Evolutionary conservation across 1,140 invertebrate genomes (phyloP), one percentile per base, ranked within the genome.

Genomic region (Leptopilina clavipes): DNA sequence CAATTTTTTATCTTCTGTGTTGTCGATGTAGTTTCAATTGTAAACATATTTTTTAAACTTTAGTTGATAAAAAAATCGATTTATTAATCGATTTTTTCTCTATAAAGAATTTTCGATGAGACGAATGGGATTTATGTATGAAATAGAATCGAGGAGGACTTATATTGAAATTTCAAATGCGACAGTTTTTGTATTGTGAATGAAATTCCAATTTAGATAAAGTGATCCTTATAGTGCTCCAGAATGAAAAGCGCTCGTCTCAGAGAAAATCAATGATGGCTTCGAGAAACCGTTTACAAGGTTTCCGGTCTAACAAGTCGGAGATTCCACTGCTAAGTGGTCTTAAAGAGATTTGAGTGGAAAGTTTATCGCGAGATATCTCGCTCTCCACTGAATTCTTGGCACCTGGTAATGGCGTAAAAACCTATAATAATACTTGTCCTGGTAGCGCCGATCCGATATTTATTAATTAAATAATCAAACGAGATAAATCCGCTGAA

Each of bases 381-480:
- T 75, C 72, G n/a, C 45, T 71, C 76, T 80, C 82, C 81, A 74
- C 73, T 71, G 70, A 9, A 73, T 71, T 70, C 54, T 70, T 72
- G 70, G 76, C 80, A 80, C 74, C 77, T 73, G 79, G 73, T 72
- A 59, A 70, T 76, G 80, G 80, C 75, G 80, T 80, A 81, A 85
- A 78, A 83, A 79, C 80, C 78, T 18, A 83, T 83, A 86, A 84
- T 84, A 81, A 83, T 75, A 70, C 79, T 86, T 86, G 82, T 78
- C 82, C 72, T 48, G 43, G 17, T 65, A 71, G 73, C 79, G 79
- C 70, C 81, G 80, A 84, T 84, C 72, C 79, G 71, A 76, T 83
- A 82, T 85, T 83, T 81, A 78, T 85, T 86, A 86, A 86, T 87
- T 86, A 83, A 86, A 85, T 87, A 87, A 86, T 85, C 65, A 70